Conservation (phyloP, 2,888 invertebrate genomes). For the Apotomis capreana region DNA sequence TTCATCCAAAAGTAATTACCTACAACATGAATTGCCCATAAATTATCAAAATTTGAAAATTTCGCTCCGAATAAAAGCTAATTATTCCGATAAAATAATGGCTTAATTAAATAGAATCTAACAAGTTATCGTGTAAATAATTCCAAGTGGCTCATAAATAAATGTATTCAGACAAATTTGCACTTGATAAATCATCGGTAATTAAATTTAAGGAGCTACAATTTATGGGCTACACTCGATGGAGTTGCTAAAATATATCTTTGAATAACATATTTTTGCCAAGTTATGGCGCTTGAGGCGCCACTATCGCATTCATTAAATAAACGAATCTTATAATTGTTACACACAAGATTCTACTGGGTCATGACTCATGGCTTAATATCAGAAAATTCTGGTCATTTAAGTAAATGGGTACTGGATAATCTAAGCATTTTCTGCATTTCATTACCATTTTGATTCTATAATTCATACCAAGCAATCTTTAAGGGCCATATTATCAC, state of each 20-base stretch:
- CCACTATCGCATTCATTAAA: too few relatives aligned
- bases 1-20: background rate
- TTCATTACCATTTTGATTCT: too few relatives aligned
- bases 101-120: conserved; percentile 11
- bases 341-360: too few relatives aligned
- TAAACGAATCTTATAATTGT: too few relatives aligned
- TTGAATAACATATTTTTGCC: background rate
- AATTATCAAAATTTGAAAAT: background rate
- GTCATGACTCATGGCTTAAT: too few relatives aligned
- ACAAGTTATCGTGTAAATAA: conserved; percentile 22
- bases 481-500: too few relatives aligned
- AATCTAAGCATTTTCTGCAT: too few relatives aligned
- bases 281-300: too few relatives aligned
- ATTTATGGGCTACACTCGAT: conserved; percentile 30
- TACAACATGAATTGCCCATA: conserved; percentile 1
- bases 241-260: conserved; percentile 18
- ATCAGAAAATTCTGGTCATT: too few relatives aligned
- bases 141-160: conserved; percentile 31
- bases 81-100: conserved; percentile 8
- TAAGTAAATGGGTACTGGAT: too few relatives aligned
- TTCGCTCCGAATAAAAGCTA: background rate
- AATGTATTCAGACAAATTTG: conserved; percentile 29
- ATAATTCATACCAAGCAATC: too few relatives aligned
- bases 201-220: conserved; percentile 36
- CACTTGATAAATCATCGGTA: conserved; percentile 39